Base-by-base conservation (phyloP, 2,797 vertebrate genomes). In the Setipinna tenuifilis region DNA sequence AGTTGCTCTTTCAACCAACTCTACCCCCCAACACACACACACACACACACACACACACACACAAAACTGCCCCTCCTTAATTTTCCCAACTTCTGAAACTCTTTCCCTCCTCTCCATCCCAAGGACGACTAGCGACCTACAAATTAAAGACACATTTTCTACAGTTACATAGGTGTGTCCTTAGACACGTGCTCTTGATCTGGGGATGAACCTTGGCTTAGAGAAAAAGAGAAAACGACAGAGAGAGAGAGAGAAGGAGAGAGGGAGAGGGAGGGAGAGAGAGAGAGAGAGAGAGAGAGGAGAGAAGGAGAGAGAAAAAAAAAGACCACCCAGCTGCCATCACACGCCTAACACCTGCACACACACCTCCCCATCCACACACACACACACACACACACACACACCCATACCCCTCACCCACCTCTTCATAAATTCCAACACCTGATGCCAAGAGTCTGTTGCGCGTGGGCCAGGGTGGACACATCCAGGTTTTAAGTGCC, bases 401-500 rank as follows among this genome's bases (percentile, higher is more conserved):
- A 44, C 71, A 41, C 17, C 17, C 68, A 71, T 28, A 71, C 62
- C 23, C 62, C 23, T 11, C 23, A 41, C 5, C 62, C 23, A 23
- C 9, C 10, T 28, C 65, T 14, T 4, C 65, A 31, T 71, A 71
- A 35, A 71, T 71, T 71, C 31, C 65, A 71, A 71, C 71, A 78
- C 71, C 71, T 78, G 35, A 35, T 78, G 71, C 71, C 71, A 78
- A 78, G 71, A 78, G 31, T 78, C 71, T 35, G 44, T 78, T 44
- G 71, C 71, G 6, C 19, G 68, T 2, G 82, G 86, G 87, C 54
- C 86, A 46, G 46, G 71, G 65, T 54, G 6, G 19, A 81, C 57
- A 84, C 87, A 82, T 87, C 84, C 81, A 31, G 68, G 83, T 83
- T 86, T 87, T 59, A 81, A 82, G 87, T 87, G 86, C 85, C 87